Evolutionary conservation across 2,113 vertebrate species (phyloP).

Genomic region (Coregonus clupeaformis): DNA sequence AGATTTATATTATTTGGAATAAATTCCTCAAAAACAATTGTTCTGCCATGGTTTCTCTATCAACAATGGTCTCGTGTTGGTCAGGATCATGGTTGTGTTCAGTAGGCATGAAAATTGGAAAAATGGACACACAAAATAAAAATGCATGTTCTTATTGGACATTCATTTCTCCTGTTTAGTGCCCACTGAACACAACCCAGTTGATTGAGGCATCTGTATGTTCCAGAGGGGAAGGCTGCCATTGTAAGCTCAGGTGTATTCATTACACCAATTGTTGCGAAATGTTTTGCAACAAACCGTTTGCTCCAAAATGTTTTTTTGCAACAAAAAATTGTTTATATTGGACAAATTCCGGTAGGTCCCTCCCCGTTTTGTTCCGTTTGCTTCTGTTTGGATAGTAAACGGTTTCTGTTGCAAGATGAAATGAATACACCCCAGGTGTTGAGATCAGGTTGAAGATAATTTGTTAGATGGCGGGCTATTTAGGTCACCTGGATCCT

Average conservation of each 20-base stretch:
- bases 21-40: not conserved
- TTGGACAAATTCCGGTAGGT: no score
- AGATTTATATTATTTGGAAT: not conserved
- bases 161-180: no score
- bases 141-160: no score
- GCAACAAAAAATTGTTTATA: no score
- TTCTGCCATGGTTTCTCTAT: not conserved
- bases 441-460: not conserved
- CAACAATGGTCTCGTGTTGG: no score
- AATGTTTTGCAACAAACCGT: no score
- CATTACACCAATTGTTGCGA: no score
- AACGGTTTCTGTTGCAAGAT: not conserved
- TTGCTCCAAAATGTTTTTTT: no score
- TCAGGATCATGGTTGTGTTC: not conserved
- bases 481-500: not conserved
- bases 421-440: not conserved
- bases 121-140: not conserved
- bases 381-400: not conserved
- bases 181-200: not conserved
- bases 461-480: not conserved
- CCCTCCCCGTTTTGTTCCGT: no score
- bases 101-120: not conserved
- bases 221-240: no score
- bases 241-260: no score
- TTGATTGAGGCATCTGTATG: not conserved